Percentiles rank a stretch among this genome's conserved stretches.
Evolutionary conservation across 1,140 invertebrate species (phyloP).

Genomic region (Microplitis mediator): DNA sequence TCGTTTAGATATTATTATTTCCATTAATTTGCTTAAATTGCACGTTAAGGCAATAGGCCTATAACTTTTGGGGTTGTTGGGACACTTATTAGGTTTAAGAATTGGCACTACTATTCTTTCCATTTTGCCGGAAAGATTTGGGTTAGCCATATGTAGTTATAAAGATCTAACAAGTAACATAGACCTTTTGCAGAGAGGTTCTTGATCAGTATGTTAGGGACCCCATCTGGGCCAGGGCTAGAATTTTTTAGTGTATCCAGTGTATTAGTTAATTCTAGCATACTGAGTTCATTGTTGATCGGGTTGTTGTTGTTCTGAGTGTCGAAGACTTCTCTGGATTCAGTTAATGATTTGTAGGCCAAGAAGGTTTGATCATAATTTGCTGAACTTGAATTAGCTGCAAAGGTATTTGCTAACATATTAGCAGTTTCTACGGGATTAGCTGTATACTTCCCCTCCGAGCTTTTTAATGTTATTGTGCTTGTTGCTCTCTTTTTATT

Average conservation of each 20-base stretch:
- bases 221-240: conserved; percentile 18
- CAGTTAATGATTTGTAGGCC: neutral
- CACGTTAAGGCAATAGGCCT: conserved; percentile 9
- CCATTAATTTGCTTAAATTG: conserved; percentile 6
- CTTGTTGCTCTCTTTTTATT: neutral
- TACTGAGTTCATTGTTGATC: neutral
- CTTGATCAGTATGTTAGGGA: conserved; percentile 20
- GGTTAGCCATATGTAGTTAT: conserved; percentile 6
- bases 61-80: neutral
- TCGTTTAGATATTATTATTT: conserved; percentile 15
- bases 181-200: neutral
- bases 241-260: neutral
- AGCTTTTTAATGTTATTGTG: neutral
- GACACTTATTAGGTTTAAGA: conserved; percentile 3
- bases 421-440: conserved; percentile 9
- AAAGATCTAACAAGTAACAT: conserved; percentile 2
- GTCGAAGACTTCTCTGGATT: neutral
- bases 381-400: neutral
- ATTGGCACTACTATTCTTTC: neutral
- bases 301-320: neutral
- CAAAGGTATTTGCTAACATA: neutral
- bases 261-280: neutral
- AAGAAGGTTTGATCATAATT: neutral
- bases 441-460: neutral
- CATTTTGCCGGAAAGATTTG: neutral